Base-by-base conservation (phyloP, 2,113 vertebrate species). In the Erinaceus europaeus region DNA sequence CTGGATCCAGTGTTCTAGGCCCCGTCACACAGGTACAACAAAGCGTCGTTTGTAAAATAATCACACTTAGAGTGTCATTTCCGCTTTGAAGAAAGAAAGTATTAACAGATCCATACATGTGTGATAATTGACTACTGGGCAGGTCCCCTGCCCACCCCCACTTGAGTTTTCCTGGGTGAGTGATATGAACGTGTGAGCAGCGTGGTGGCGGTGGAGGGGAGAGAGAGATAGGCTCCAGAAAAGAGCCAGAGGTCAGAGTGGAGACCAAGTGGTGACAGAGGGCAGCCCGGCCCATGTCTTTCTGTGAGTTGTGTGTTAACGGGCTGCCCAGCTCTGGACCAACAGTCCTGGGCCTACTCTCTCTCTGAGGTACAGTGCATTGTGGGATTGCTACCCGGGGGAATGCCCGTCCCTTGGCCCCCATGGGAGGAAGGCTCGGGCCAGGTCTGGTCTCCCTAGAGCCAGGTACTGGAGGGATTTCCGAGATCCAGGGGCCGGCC, bases 1-100 rank as follows among this genome's bases (percentile, higher is more conserved):
- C 95, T 96, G 97, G 97, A 97, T 98, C 98, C 98, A 98, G 98
- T 98, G 98, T 98, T 97, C 97, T 97, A 98, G 97, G 96, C 93
- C 96, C 97, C 96, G 94, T 97, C 97, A 98, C 97, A 98, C 97
- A 98, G 97, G 97, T 97, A 97, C 97, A 97, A 97, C 97, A 97
- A 97, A 97, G 97, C 97, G 94, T 97, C 96, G 97, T 97, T 97
- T 96, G 97, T 94, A 96, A 97, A 97, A 94, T 96, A 96, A 97
- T 97, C 97, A 97, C 94, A 94, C 96, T 89, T 86, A 97, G 96
- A 95, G 92, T 86, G 95, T 53, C 52, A 59, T 84, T 77, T 71
- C 78, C 73, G 55, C 81, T 95, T 94, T n/a, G n/a, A 94, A 92
- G 94, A 97, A 97, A 97, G 94, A 97, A 97, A 97, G 97, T 97